Evolutionary conservation across 1,140 invertebrate genomes (phyloP), one percentile per base, ranked within the genome.

Genomic region (Rhagoletis zephyria): DNA sequence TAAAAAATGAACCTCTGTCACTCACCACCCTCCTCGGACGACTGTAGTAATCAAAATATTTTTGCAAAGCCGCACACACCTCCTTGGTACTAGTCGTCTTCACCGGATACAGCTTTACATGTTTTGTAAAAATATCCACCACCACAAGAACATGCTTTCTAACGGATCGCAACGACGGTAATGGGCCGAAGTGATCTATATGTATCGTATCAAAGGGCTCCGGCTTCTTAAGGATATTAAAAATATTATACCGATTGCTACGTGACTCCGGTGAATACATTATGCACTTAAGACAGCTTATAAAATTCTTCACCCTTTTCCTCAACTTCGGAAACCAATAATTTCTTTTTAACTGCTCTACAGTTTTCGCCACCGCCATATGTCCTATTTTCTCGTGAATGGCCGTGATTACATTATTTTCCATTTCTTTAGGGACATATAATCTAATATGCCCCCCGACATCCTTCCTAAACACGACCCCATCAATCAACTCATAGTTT

Each of bases 101-200:
- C 30, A 30, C 30, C 30, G 30, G 30, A 30, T 30, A 30, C 30
- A 30, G 30, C 30, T 60, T 14, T 90, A 89, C 67, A 88, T 40
- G 85, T 90, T 88, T 89, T 12, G 87, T 88, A 64, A 88, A 92
- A 74, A 91, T 89, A 87, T 93, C 88, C 85, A 93, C 93, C 0
- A 94, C 85, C 1, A 93, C 93, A 30, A 30, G 30, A 30, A 30
- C 30, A 30, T 30, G 30, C 30, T 30, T 30, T 30, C 30, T 30
- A 30, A 30, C 30, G 30, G 30, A 30, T 30, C 30, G 30, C 30
- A 30, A 30, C 30, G 30, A 30, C 30, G 30, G 30, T 30, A 30
- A 30, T 30, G 30, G 30, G 30, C 30, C 30, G 30, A 30, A 30
- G 30, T 30, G 30, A 16, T 87, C 87, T 7, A 87, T 59, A 45